phyloP scores from a whole-genome alignment of 2,888 invertebrate genomes.

The Philonicus albiceps region DNA sequence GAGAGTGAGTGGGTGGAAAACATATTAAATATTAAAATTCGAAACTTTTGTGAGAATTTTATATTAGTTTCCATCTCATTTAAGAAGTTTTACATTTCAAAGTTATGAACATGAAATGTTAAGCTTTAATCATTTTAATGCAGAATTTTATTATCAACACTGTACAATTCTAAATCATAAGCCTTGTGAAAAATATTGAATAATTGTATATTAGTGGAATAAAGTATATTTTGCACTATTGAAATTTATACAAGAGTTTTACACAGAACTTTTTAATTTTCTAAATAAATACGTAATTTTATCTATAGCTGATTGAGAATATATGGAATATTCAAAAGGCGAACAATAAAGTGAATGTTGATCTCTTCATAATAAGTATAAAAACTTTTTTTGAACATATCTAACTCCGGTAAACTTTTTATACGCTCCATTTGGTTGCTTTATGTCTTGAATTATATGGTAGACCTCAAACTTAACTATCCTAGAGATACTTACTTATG shows the following conservation, averaged over 20 bases:
- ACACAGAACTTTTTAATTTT: too few relatives aligned
- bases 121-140: too few relatives aligned
- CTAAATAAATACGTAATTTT: neutral
- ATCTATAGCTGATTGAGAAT: neutral
- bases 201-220: too few relatives aligned
- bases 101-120: neutral
- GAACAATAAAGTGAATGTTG: neutral
- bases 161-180: too few relatives aligned
- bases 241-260: too few relatives aligned
- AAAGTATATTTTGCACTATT: too few relatives aligned
- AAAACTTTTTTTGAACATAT: neutral
- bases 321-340: neutral
- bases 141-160: too few relatives aligned
- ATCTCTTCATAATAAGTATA: neutral
- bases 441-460: neutral
- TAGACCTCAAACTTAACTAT: neutral
- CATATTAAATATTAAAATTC: neutral
- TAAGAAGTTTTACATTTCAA: neutral
- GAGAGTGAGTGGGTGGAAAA: neutral
- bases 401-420: neutral
- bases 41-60: neutral
- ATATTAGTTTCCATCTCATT: neutral
- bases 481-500: neutral
- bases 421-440: neutral
- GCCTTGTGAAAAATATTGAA: too few relatives aligned